Conservation (phyloP, 1,140 invertebrate species). For the Oryzaephilus surinamensis region DNA sequence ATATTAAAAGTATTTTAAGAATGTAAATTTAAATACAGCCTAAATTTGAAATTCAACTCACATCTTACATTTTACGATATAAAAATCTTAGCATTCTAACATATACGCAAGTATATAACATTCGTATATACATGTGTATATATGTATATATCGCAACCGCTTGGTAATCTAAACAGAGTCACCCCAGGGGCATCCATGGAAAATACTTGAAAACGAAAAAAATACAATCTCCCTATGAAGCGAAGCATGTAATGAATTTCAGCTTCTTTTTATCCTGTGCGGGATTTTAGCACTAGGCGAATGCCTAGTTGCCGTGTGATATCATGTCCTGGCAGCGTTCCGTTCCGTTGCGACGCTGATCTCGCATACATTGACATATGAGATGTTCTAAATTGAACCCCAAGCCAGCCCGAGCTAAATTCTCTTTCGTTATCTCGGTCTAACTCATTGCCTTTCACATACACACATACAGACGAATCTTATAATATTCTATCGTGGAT, state of each 20-base stretch:
- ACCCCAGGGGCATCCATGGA: constrained; percentile 16
- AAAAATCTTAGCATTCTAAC: no score
- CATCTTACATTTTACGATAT: no score
- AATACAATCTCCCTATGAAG: constrained; percentile 33
- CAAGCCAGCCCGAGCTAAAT: constrained; percentile 10
- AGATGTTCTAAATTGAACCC: constrained; percentile 19
- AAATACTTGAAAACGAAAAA: constrained; percentile 27
- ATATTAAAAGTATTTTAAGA: no score
- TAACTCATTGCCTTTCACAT: not conserved
- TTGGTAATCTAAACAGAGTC: constrained; percentile 12
- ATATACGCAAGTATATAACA: no score
- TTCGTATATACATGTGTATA: no score
- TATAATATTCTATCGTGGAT: not conserved
- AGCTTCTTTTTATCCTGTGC: constrained; percentile 22
- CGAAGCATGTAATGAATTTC: constrained; percentile 32
- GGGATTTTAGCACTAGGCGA: constrained; percentile 14
- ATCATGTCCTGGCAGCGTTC: constrained; percentile 7
- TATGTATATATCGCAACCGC: no score
- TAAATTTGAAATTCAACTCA: no score
- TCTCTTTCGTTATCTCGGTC: no score
- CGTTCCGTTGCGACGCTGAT: constrained; percentile 17
- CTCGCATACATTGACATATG: constrained; percentile 24
- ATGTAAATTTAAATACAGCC: no score
- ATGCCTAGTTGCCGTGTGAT: not conserved
- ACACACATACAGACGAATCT: not conserved